Evolutionary conservation across 2,888 invertebrate genomes (phyloP).

Genomic region (Phorcus lineatus): DNA sequence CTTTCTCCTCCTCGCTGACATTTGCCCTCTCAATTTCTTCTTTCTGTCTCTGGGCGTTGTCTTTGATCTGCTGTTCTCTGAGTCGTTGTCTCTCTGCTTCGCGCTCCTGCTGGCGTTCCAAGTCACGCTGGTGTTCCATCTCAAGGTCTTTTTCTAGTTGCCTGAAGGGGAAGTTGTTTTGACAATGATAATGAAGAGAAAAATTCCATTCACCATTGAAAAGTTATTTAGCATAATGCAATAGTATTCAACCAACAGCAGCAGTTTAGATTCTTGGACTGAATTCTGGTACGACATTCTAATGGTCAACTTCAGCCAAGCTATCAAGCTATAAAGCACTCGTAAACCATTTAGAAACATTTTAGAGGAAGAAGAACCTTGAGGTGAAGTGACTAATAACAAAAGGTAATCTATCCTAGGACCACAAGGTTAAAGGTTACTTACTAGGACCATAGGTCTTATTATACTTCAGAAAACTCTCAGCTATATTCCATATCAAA

Average conservation of each 20-base stretch:
- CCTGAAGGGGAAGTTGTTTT: constrained; percentile 38
- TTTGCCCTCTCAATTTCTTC: constrained; percentile 61
- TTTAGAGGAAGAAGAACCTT: too few relatives aligned
- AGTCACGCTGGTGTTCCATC: constrained; percentile 62
- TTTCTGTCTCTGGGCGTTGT: constrained; percentile 54
- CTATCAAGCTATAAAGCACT: too few relatives aligned
- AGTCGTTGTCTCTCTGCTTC: constrained; percentile 63
- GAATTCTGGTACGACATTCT: neutral
- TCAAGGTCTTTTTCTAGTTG: constrained; percentile 65
- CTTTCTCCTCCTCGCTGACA: constrained; percentile 62
- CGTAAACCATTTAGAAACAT: too few relatives aligned
- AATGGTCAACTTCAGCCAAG: too few relatives aligned
- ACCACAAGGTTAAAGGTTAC: too few relatives aligned
- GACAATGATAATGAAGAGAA: neutral
- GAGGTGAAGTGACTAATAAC: too few relatives aligned
- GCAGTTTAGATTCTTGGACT: too few relatives aligned
- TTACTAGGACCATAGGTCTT: too few relatives aligned
- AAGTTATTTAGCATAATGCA: neutral
- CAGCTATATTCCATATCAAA: too few relatives aligned
- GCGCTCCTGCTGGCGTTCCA: constrained; percentile 59
- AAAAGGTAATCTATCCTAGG: too few relatives aligned
- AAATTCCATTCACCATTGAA: neutral
- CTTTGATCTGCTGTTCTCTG: constrained; percentile 62
- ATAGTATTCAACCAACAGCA: too few relatives aligned
- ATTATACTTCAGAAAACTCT: too few relatives aligned